These are phyloP conservation scores for Oplegnathus fasciatus DNA, from an alignment of 2,113 vertebrate genomes.

Conservation along the genomic window DNA sequence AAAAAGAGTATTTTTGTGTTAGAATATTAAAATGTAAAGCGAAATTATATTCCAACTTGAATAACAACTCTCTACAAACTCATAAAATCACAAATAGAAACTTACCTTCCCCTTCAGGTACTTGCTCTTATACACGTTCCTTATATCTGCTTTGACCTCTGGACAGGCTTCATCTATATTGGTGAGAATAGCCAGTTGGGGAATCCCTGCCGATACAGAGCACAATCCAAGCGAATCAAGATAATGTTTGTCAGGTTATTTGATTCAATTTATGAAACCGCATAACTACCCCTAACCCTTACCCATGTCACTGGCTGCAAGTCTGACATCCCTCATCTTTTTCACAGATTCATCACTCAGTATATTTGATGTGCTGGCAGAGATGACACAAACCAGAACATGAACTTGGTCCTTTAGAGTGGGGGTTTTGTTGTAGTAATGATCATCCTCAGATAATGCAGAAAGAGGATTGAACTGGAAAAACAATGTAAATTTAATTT, in stretches of 20 bases:
- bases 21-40: neutral
- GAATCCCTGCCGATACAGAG: slow-evolving; percentile 40
- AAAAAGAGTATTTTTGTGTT: neutral
- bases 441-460: neutral
- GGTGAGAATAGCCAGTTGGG: slow-evolving; percentile 58
- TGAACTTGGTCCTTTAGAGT: slow-evolving; percentile 40
- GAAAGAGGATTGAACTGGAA: slow-evolving; percentile 31
- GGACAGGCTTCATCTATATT: slow-evolving; percentile 51
- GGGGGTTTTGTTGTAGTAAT: neutral
- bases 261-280: neutral
- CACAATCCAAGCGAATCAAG: neutral
- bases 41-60: neutral
- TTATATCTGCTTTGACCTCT: neutral
- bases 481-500: neutral
- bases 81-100: neutral
- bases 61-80: neutral
- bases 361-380: accelerated
- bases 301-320: slow-evolving; percentile 43
- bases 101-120: slow-evolving; percentile 24
- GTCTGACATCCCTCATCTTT: slow-evolving; percentile 45
- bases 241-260: neutral
- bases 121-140: slow-evolving; percentile 33
- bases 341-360: accelerated
- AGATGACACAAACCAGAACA: slow-evolving; percentile 48
- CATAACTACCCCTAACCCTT: neutral